phyloP scores from a whole-genome alignment of 2,888 invertebrate species.

The Siphonodentalium dalli region DNA sequence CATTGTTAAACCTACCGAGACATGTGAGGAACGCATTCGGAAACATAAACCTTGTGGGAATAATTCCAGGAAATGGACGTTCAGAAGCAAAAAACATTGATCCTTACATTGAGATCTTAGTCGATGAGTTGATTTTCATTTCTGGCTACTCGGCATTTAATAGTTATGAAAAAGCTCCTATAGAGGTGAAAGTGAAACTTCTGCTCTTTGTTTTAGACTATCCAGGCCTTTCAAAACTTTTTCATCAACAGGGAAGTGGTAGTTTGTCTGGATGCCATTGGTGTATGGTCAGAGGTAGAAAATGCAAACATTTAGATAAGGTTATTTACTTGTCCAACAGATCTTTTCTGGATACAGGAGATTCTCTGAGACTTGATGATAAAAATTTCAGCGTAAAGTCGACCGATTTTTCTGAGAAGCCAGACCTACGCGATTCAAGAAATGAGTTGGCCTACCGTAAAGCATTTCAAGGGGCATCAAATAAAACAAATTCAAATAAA shows the following conservation, averaged over 20 bases:
- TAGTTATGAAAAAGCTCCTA: background rate
- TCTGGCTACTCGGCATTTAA: background rate
- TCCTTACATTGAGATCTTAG: conserved; percentile 5
- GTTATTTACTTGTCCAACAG: background rate
- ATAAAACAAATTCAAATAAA: background rate
- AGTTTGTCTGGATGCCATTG: conserved; percentile 4
- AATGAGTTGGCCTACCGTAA: background rate
- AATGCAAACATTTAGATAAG: conserved; percentile 6
- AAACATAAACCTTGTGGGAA: conserved; percentile 12
- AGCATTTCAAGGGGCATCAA: conserved; percentile 1
- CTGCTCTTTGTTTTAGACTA: conserved; percentile 4
- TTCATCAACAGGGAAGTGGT: conserved; percentile 10
- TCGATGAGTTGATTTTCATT: conserved; percentile 9
- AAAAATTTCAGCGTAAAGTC: background rate
- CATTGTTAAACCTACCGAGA: conserved; percentile 12
- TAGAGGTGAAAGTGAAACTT: conserved; percentile 7
- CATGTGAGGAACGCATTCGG: conserved; percentile 4
- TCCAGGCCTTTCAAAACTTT: conserved; percentile 1
- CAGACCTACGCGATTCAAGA: background rate
- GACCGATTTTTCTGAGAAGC: background rate
- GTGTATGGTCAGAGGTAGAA: background rate
- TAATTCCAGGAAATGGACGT: conserved; percentile 2
- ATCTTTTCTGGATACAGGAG: background rate
- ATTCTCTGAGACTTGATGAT: background rate
- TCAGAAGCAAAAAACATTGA: background rate